Conservation (phyloP, 2,888 invertebrate species). For the Gymnoscelis rufifasciata region DNA sequence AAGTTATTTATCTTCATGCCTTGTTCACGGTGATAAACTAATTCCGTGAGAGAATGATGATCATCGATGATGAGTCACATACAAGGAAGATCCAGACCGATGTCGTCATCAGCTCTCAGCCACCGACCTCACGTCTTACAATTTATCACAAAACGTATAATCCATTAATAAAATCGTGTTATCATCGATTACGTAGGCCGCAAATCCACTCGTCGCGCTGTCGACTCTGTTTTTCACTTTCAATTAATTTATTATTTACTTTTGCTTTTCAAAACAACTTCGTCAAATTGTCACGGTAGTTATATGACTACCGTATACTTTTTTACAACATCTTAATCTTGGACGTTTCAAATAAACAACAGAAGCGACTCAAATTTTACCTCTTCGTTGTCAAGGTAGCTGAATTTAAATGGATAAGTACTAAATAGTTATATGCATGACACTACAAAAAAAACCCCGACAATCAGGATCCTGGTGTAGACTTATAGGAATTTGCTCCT, state of each 20-base stretch:
- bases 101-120: constrained; percentile 60
- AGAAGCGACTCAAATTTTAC: no score
- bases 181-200: constrained; percentile 19
- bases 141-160: constrained; percentile 38
- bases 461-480: no score
- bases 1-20: constrained; percentile 32
- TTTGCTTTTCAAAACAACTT: constrained; percentile 17
- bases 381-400: no score
- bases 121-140: constrained; percentile 39
- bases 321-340: neutral
- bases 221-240: constrained; percentile 26
- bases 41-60: constrained; percentile 66
- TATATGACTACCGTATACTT: neutral
- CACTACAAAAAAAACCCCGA: no score
- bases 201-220: constrained; percentile 11
- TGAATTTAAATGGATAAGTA: no score
- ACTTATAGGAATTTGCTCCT: neutral
- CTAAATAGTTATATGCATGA: no score
- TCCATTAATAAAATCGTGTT: constrained; percentile 34
- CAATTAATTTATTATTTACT: constrained; percentile 21
- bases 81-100: constrained; percentile 68
- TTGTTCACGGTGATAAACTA: constrained; percentile 49
- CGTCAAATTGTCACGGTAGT: constrained; percentile 10
- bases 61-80: constrained; percentile 58
- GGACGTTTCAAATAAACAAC: no score